Percentiles rank a stretch among this genome's conserved stretches.
Conservation (phyloP, 2,797 vertebrate species). For the Hydrophis major region DNA sequence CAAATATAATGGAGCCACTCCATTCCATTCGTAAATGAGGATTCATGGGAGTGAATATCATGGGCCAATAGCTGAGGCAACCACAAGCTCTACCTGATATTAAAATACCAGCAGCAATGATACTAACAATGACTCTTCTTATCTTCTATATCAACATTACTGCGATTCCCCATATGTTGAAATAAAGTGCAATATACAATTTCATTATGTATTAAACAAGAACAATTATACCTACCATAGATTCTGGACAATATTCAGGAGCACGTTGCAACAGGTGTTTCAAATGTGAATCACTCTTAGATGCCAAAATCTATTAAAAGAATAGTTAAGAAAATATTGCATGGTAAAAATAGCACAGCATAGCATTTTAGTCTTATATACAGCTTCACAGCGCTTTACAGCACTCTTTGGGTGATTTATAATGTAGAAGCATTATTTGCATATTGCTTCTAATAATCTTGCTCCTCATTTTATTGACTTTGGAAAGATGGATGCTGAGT, state of each 20-base stretch:
- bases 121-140: neutral
- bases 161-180: neutral
- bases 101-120: neutral
- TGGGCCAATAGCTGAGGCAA: neutral
- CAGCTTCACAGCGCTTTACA: neutral
- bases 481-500: neutral
- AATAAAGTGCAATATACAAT: neutral
- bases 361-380: neutral
- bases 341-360: neutral
- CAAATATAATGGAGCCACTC: too few species aligned
- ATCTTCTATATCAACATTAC: neutral
- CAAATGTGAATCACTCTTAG: slow-evolving; percentile 95
- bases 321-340: slow-evolving; percentile 30
- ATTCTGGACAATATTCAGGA: slow-evolving; percentile 93
- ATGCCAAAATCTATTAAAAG: slow-evolving; percentile 84
- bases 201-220: slow-evolving; percentile 28
- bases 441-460: neutral
- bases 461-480: neutral
- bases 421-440: neutral
- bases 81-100: neutral
- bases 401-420: neutral
- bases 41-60: too few species aligned
- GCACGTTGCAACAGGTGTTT: slow-evolving; percentile 91
- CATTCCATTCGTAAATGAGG: too few species aligned
- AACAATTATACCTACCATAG: slow-evolving; percentile 79